phyloP scores from a whole-genome alignment of 2,888 invertebrate species.

The Yponomeuta sedellus region DNA sequence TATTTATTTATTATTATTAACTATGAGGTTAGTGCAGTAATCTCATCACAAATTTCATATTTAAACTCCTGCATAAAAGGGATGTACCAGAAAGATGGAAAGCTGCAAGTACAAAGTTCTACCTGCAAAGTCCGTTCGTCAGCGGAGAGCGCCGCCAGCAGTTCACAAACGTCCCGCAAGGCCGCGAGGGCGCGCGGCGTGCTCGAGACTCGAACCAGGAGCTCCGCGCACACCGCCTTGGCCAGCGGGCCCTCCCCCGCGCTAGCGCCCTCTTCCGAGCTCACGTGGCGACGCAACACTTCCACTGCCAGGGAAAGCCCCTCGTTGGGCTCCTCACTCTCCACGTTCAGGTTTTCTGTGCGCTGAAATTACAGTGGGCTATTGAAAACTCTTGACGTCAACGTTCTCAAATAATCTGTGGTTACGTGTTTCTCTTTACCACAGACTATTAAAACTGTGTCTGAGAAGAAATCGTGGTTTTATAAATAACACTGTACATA shows the following conservation, averaged over 20 bases:
- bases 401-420: no score
- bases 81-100: background rate
- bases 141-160: constrained; percentile 48
- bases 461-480: no score
- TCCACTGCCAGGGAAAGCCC: constrained; percentile 54
- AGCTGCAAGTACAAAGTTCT: background rate
- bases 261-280: background rate
- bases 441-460: no score
- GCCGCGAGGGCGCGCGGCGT: constrained; percentile 57
- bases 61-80: no score
- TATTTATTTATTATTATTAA: no score
- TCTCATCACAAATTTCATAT: no score
- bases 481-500: no score
- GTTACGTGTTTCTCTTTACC: no score
- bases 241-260: constrained; percentile 28
- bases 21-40: no score
- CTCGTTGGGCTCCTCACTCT: constrained; percentile 59
- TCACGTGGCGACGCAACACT: constrained; percentile 51
- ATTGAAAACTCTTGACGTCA: no score
- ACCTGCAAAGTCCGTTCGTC: constrained; percentile 61
- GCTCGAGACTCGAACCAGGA: constrained; percentile 53
- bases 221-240: constrained; percentile 50
- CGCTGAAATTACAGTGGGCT: constrained; percentile 36
- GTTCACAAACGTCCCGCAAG: constrained; percentile 80
- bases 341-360: constrained; percentile 55